Conservation (phyloP, 2,888 invertebrate genomes). For the Lamproptera curius region DNA sequence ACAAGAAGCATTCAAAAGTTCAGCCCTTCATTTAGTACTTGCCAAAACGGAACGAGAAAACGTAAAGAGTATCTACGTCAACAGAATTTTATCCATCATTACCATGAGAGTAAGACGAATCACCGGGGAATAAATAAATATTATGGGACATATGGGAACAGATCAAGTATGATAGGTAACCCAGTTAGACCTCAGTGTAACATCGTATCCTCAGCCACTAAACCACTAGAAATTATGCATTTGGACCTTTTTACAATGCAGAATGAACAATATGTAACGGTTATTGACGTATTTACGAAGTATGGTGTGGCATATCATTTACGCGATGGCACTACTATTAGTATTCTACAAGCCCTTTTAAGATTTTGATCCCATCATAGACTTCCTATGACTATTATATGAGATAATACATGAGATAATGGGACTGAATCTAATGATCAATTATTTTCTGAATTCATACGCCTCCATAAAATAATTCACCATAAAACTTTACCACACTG, state of each 20-base stretch:
- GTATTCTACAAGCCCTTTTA: not conserved
- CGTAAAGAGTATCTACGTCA: slow-evolving; percentile 24
- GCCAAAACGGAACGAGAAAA: slow-evolving; percentile 27
- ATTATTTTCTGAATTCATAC: slow-evolving; percentile 24
- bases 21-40: slow-evolving; percentile 28
- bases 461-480: slow-evolving; percentile 24
- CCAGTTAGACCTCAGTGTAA: slow-evolving; percentile 25
- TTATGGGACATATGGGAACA: slow-evolving; percentile 24
- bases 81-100: slow-evolving; percentile 29
- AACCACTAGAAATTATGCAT: slow-evolving; percentile 26
- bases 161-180: slow-evolving; percentile 27
- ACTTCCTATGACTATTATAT: slow-evolving; percentile 22
- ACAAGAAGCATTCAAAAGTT: slow-evolving; percentile 25
- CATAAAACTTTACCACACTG: slow-evolving; percentile 22
- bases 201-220: too few species aligned
- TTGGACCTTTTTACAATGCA: slow-evolving; percentile 22
- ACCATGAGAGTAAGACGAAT: slow-evolving; percentile 27
- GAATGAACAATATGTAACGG: slow-evolving; percentile 18
- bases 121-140: not conserved
- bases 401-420: too few species aligned
- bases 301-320: slow-evolving; percentile 20
- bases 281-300: too few species aligned
- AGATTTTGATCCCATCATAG: slow-evolving; percentile 26
- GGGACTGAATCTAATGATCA: slow-evolving; percentile 31
- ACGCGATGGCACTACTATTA: not conserved